Base-by-base conservation (phyloP, 1,140 invertebrate genomes). In the Meloidogyne floridensis region DNA sequence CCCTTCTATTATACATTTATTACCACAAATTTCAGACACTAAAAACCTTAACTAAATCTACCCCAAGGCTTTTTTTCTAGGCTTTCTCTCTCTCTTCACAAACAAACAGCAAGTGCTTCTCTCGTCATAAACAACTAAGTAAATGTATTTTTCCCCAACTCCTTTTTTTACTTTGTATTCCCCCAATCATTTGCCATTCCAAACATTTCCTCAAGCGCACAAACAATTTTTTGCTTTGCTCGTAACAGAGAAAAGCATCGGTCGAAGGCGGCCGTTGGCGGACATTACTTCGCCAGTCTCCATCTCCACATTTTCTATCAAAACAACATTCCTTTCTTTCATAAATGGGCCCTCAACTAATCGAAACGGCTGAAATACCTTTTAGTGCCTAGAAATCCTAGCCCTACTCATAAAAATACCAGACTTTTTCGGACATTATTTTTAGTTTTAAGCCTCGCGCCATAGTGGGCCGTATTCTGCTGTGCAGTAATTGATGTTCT, bases 281-380 rank as follows among this genome's bases (percentile, higher is more conserved):
- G 59, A 13, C 59, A 65, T 65, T 65, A 65, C 47, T 47, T 47
- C 47, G 47, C 3, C 47, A 47, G 47, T 47, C 20, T 20, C 20
- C 20, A 7, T 47, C 47, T 47, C 47, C 47, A 47, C 47, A 20
- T 47, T 7, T 5, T n/a, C 59, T 65, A 65, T 65, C 59, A 65
- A 65, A 65, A 65, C 59, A 65, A 65, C 59, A 65, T 65, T 65
- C 59, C 59, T 65, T 65, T 65, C 59, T n/a, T n/a, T 65, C 59
- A 65, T 65, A 65, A 65, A 65, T 65, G n/a, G 15, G 15, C 59
- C 59, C n/a, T 65, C 15, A 65, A n/a, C 59, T 20, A 20, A 20
- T 20, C 20, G 20, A 20, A 20, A 20, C 20, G 20, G 20, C 20
- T 20, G 20, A 20, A 20, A 20, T 20, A 20, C 20, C 20, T 20